Evolutionary conservation across 1,140 invertebrate species (phyloP), one percentile per base, ranked within the genome.

Genomic region (Aphelenchoides besseyi): DNA sequence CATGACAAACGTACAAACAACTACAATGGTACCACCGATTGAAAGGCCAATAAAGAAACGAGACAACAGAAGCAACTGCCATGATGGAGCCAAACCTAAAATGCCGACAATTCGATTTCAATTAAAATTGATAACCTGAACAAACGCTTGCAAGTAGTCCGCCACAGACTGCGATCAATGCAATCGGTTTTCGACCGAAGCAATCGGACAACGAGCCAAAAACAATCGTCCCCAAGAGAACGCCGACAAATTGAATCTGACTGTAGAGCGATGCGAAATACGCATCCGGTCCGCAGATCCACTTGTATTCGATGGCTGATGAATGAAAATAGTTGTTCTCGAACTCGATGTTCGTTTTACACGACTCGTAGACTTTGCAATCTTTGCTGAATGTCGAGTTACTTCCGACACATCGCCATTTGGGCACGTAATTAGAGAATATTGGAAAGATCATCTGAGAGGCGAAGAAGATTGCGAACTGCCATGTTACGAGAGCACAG

Each of bases 401-500:
- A n/a, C 52, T 28, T 9, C 23, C 37, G n/a, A n/a, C n/a, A 64
- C 81, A 83, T 48, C 75, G 32, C 81, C 81, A 83, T 48, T 74
- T 63, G 9, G 81, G 81, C 8, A 82, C 72, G 67, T 84, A 83
- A 57, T 79, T 81, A 18, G 74, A 78, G 68, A 83, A 83, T 16
- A 83, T 84, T 9, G 81, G 74, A 69, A 82, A 84, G 29, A 83
- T 78, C 79, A 77, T 74, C 68, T 83, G 81, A 3, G 74, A 70
- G 16, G 80, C 82, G 29, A 83, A 84, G 55, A 83, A 83, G 33
- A 72, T 72, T 26, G 75, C 69, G 69, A 83, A 83, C 48, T 84
- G 82, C 81, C 81, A 83, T 36, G 79, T 80, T 48, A 81, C 35
- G 8, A 84, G 64, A 3, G 77, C 79, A 52, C 78, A 61, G 29